phyloP scores from a whole-genome alignment of 2,113 vertebrate species.

The Nicator chloris region DNA sequence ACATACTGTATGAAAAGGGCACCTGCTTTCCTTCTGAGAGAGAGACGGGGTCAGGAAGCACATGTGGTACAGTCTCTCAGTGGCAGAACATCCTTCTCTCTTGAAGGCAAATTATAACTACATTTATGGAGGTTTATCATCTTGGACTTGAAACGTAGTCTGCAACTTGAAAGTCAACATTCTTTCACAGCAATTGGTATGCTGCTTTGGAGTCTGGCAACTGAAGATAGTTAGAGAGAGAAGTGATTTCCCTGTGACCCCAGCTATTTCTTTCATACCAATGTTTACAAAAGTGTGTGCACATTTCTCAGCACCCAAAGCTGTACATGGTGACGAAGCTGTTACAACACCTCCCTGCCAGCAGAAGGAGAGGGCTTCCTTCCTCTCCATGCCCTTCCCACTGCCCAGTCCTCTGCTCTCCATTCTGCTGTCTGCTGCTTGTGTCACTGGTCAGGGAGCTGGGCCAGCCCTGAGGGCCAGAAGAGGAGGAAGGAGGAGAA shows the following conservation, averaged over 20 bases:
- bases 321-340: background rate
- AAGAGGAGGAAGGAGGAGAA: background rate
- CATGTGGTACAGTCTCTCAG: rapidly evolving
- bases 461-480: background rate
- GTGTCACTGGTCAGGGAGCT: rapidly evolving
- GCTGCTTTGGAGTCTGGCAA: background rate
- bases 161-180: background rate
- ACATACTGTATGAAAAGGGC: background rate
- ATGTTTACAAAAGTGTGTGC: background rate
- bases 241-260: background rate
- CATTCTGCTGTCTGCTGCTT: background rate
- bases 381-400: background rate
- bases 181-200: background rate
- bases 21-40: background rate
- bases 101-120: background rate
- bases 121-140: background rate
- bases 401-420: background rate
- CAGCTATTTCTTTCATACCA: background rate
- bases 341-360: background rate
- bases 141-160: background rate
- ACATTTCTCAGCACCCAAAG: background rate
- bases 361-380: background rate
- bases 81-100: background rate
- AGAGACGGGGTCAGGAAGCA: rapidly evolving
- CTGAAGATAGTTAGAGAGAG: background rate